Conservation (phyloP, 2,797 vertebrate species). For the Salarias fasciatus region DNA sequence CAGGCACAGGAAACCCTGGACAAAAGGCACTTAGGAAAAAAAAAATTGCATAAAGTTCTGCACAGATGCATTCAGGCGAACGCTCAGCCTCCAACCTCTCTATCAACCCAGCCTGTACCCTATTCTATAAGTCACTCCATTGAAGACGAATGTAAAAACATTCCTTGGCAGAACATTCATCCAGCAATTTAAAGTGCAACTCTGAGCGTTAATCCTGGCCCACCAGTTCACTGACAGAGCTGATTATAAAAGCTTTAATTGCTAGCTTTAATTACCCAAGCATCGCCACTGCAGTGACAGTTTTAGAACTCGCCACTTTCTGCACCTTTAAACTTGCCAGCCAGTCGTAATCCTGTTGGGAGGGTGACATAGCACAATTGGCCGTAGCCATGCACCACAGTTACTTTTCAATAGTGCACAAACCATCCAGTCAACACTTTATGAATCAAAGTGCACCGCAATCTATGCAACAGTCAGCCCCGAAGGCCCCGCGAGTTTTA, state of each 20-base stretch:
- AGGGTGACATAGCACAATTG: slow-evolving; percentile 68
- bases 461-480: slow-evolving; percentile 21
- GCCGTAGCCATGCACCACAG: slow-evolving; percentile 48
- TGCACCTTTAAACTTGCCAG: slow-evolving; percentile 69
- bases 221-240: slow-evolving; percentile 71
- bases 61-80: slow-evolving; percentile 40
- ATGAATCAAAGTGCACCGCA: slow-evolving; percentile 45
- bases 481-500: slow-evolving; percentile 16
- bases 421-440: slow-evolving; percentile 62
- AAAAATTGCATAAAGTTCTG: slow-evolving; percentile 24
- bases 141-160: slow-evolving; percentile 64
- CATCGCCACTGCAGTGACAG: slow-evolving; percentile 65
- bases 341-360: slow-evolving; percentile 63
- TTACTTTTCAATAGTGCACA: slow-evolving; percentile 64
- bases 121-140: slow-evolving; percentile 52
- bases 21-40: slow-evolving; percentile 36
- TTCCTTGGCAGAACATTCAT: slow-evolving; percentile 52
- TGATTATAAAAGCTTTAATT: slow-evolving; percentile 82
- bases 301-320: slow-evolving; percentile 72
- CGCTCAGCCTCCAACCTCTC: slow-evolving; percentile 24
- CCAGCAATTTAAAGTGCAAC: slow-evolving; percentile 65
- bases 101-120: slow-evolving; percentile 29
- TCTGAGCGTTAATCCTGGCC: slow-evolving; percentile 69
- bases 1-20: slow-evolving; percentile 30
- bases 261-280: slow-evolving; percentile 72